Evolutionary conservation across 1,140 invertebrate genomes (phyloP), one percentile per base, ranked within the genome.

Genomic region (Uloborus diversus): DNA sequence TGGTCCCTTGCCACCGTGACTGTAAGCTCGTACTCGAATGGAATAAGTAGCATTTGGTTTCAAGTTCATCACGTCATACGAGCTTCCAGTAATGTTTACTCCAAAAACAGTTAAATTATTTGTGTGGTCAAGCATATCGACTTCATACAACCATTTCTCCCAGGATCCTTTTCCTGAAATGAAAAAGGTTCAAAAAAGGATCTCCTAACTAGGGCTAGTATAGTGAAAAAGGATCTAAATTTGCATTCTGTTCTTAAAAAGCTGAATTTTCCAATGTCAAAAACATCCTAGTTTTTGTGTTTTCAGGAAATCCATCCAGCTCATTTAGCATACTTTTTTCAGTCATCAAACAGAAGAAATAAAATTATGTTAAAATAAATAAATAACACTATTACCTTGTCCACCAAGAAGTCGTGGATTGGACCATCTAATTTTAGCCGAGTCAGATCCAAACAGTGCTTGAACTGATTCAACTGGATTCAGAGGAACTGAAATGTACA

Each of bases 81-180:
- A 51, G 13, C 79, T 84, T 20, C 49, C 30, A 13, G n/a, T 82
- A 3, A 83, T 49, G 33, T 83, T 78, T 23, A 64, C 51, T 37
- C 25, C 25, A 5, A 28, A 28, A 3, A 71, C 28, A 33, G 32
- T 65, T 11, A 53, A 11, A 3, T 4, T 14, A 14, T 23, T 71
- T 7, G 7, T 3, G 17, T 35, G 30, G 20, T 30, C 85, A 92
- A 90, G 79, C 90, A 90, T 0, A 95, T 89, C 81, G 23, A 98
- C 87, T 84, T 94, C 91, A 85, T 95, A 98, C 0, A 89, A 90
- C 94, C 94, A 97, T 79, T 92, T 91, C 82, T 93, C 92, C 91
- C 93, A 96, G 0, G 94, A 92, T 0, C 92, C 92, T 33, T 56
- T 62, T 9, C 86, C 86, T 86, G 56, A 14, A 81, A 62, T 65